Base-by-base conservation (phyloP, 2,888 invertebrate species). In the Stenichneumon culpator region DNA sequence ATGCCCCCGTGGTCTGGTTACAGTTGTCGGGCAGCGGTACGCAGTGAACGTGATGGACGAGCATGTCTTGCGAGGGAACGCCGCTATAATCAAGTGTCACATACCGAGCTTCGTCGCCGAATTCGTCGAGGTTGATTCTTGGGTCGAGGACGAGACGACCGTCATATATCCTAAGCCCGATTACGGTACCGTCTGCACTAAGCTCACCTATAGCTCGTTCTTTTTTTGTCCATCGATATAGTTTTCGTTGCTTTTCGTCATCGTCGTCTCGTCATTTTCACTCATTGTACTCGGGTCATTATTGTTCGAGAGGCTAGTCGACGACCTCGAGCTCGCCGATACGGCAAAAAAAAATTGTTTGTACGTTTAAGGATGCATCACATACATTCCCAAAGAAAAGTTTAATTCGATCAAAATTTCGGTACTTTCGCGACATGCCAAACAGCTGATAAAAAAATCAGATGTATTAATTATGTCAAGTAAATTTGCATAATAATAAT, bases 91-190 rank as follows among this genome's bases (percentile, higher is more conserved):
- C 94, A 98, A 98, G 96, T 98, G 98, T 95, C 97, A 98, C 95
- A 98, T 98, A 94, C 98, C 98, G 91, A 97, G 97, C 95, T 98
- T 98, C 95, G 98, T 98, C 90, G 97, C 97, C 92, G 98, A 98
- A 95, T 98, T 97, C 94, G 97, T 98, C 92, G 95, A 95, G 92
- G 97, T 98, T 91, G 96, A 96, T 90, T 97, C 97, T 90, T 98
- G 98, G 98, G 96, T 97, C 94, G 97, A 97, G 95, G 97, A 97
- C 93, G 97, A 97, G 94, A 95, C 95, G 90, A 95, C 95, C 89
- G 95, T 96, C 93, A 96, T 96, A 92, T 95, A 95, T 90, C 94
- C 95, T 91, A 94, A 94, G 89, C 91, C 95, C 94, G 93, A 95
- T 91, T 94, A 94, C 92, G 95, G 95, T 95, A 95, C 92, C 81